Evolutionary conservation across 2,797 vertebrate genomes (phyloP).

Genomic region (Poecilia picta): DNA sequence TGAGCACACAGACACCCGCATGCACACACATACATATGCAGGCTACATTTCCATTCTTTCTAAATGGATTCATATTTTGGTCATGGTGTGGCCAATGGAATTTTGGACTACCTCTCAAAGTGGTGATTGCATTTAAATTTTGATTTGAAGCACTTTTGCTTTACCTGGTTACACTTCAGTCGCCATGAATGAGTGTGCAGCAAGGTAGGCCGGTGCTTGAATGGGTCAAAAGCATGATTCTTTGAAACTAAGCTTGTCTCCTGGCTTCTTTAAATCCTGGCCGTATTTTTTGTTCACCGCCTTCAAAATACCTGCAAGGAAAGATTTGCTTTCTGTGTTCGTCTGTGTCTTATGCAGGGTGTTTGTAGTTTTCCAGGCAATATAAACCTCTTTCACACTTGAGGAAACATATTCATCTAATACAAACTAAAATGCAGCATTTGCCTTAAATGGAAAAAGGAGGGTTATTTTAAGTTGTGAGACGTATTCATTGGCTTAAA

Average conservation of each 20-base stretch:
- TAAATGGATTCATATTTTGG: constrained; percentile 43
- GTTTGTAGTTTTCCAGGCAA: background rate
- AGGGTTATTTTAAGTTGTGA: background rate
- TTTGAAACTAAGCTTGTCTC: constrained; percentile 25
- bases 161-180: constrained; percentile 39
- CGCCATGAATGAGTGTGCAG: constrained; percentile 4
- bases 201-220: background rate
- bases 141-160: constrained; percentile 34
- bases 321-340: constrained; percentile 41
- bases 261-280: constrained; percentile 30
- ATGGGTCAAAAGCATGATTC: constrained; percentile 24
- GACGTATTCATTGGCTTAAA: constrained; percentile 1
- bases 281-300: constrained; percentile 12
- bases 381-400: constrained; percentile 1
- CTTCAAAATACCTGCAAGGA: constrained; percentile 27
- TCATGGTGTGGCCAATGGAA: constrained; percentile 37
- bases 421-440: background rate
- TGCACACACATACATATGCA: background rate
- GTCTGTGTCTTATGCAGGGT: constrained; percentile 24
- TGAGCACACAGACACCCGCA: constrained; percentile 4
- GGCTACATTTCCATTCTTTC: constrained; percentile 41
- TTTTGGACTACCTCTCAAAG: constrained; percentile 49
- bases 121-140: constrained; percentile 38
- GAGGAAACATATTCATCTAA: background rate
- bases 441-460: background rate